Conservation (phyloP, 2,797 vertebrate species). For the Eidolon dupreanum region DNA sequence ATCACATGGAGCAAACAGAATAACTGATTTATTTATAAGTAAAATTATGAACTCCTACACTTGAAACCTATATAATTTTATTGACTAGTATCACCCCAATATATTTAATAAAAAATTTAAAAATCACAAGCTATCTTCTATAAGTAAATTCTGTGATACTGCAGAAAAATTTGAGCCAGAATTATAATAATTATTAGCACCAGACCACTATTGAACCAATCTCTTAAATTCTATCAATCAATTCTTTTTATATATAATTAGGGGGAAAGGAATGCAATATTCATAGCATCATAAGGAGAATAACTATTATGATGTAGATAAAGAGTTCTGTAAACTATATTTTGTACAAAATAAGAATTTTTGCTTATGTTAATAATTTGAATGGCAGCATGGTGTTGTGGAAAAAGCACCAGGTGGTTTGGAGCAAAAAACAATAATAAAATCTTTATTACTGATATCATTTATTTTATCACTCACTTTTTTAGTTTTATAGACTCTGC, state of each 20-base stretch:
- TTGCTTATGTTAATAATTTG: not conserved
- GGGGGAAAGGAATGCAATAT: not conserved
- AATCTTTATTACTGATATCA: not conserved
- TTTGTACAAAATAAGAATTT: not conserved
- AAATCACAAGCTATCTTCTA: not conserved
- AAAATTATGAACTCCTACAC: not conserved
- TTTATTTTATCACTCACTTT: not conserved
- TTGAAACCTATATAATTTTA: too few relatives aligned
- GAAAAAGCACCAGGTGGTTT: not conserved
- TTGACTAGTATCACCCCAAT: too few relatives aligned
- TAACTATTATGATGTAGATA: not conserved
- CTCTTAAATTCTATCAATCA: not conserved
- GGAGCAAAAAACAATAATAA: not conserved
- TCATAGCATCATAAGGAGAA: not conserved
- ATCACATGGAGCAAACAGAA: not conserved
- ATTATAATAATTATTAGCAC: not conserved
- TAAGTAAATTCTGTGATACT: not conserved
- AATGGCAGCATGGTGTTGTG: rapidly evolving
- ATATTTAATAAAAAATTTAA: too few relatives aligned
- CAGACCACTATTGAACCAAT: not conserved
- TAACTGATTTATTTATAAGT: not conserved
- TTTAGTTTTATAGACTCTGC: not conserved
- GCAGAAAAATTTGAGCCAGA: not conserved
- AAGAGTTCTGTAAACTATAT: not conserved
- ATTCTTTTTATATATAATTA: not conserved